A percentile compares a stretch with the other conserved stretches of the same genome.
phyloP scores from a whole-genome alignment of 2,888 invertebrate genomes.

The Cryptocephalus primarius region DNA sequence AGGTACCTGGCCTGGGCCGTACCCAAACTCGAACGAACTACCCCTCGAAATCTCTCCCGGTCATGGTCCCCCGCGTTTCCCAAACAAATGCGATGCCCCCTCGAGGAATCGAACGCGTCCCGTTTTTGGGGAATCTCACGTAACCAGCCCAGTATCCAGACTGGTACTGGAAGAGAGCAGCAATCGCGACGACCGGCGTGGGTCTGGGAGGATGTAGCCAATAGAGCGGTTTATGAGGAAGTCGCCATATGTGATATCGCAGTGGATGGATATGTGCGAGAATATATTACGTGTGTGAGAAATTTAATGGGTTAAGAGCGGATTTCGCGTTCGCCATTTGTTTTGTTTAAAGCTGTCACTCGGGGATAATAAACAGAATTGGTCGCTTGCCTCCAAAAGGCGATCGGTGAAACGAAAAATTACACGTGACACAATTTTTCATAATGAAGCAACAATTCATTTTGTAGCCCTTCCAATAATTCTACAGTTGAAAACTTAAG shows the following conservation, averaged over 20 bases:
- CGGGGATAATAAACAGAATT: too few relatives aligned
- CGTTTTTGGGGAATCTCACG: too few relatives aligned
- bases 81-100: background rate
- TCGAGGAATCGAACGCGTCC: too few relatives aligned
- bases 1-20: constrained; percentile 2
- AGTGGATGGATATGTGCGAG: constrained; percentile 12
- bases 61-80: background rate
- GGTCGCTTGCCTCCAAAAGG: too few relatives aligned
- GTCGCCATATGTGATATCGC: constrained; percentile 7
- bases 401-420: too few relatives aligned
- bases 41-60: constrained; percentile 5
- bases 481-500: too few relatives aligned
- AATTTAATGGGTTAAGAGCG: constrained; percentile 6
- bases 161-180: too few relatives aligned
- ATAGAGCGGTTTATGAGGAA: constrained; percentile 22
- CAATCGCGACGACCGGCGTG: background rate
- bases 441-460: too few relatives aligned
- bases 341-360: constrained; percentile 13
- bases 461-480: too few relatives aligned
- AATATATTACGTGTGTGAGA: constrained; percentile 5
- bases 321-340: constrained; percentile 7
- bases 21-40: constrained; percentile 5
- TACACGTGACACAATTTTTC: too few relatives aligned
- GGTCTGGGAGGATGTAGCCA: constrained; percentile 19
- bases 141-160: too few relatives aligned